A percentile compares a stretch with the other conserved stretches of the same genome.
Conservation (phyloP, 2,113 vertebrate genomes). For the Cricetomys ansorgei region DNA sequence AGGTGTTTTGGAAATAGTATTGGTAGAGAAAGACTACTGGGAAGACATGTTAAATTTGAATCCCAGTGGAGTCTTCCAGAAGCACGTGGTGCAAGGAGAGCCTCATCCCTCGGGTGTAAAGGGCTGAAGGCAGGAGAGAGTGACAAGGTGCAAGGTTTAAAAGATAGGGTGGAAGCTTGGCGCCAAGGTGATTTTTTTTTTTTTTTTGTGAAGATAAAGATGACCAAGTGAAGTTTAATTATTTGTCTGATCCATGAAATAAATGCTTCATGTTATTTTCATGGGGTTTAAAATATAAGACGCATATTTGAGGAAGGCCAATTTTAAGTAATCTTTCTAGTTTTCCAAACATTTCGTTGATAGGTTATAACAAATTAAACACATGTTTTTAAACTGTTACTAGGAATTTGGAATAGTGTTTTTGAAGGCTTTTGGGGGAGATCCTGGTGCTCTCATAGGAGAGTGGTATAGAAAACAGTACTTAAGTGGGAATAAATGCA, state of each 20-base stretch:
- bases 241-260: neutral
- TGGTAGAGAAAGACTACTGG: neutral
- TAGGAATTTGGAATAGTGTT: neutral
- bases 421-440: neutral
- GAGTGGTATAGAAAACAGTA: neutral
- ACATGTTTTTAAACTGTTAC: neutral
- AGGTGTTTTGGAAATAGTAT: neutral
- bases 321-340: neutral
- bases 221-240: neutral
- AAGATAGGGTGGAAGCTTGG: neutral
- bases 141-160: neutral
- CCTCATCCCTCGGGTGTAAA: neutral
- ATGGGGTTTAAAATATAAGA: neutral
- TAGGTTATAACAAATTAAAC: neutral
- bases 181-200: too few relatives aligned
- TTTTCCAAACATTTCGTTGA: neutral
- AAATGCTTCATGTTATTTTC: neutral
- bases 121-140: neutral
- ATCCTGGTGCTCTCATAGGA: neutral
- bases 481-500: neutral
- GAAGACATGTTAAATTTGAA: neutral
- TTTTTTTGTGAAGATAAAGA: neutral
- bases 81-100: fast-evolving
- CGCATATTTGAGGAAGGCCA: neutral
- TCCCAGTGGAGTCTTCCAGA: neutral